Conservation (phyloP, 2,888 invertebrate species). For the Sabatieria punctata region DNA sequence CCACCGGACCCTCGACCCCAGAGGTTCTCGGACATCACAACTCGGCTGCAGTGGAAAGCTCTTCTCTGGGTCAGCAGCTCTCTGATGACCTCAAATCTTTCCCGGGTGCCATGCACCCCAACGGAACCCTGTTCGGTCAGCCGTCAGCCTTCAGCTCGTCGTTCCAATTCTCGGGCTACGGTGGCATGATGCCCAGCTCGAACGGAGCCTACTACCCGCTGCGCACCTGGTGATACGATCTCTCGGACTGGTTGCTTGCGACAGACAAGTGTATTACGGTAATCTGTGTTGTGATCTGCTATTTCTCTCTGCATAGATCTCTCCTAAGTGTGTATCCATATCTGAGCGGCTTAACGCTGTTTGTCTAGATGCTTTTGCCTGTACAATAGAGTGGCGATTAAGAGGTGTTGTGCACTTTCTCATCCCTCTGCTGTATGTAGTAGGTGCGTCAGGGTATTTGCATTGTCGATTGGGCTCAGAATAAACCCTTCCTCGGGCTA, state of each 20-base stretch:
- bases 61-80: slow-evolving; percentile 9
- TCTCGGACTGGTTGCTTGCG: not conserved
- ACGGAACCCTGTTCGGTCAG: slow-evolving; percentile 5
- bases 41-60: not conserved
- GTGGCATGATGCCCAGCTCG: slow-evolving; percentile 32
- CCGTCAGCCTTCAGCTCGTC: slow-evolving; percentile 2
- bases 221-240: slow-evolving; percentile 2
- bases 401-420: too few species aligned
- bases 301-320: too few species aligned
- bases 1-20: slow-evolving; percentile 30
- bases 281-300: too few species aligned
- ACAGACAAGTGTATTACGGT: too few species aligned
- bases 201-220: slow-evolving; percentile 34
- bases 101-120: not conserved
- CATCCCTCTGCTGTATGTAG: too few species aligned
- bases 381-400: too few species aligned
- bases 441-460: too few species aligned
- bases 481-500: too few species aligned
- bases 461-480: too few species aligned
- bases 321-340: too few species aligned
- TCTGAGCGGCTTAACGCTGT: too few species aligned
- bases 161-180: slow-evolving; percentile 8
- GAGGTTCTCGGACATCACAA: not conserved
- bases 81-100: slow-evolving; percentile 2
- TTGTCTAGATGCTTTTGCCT: too few species aligned